Evolutionary conservation across 2,797 vertebrate species (phyloP), one percentile per base, ranked within the genome.

Genomic region (Esox lucius): DNA sequence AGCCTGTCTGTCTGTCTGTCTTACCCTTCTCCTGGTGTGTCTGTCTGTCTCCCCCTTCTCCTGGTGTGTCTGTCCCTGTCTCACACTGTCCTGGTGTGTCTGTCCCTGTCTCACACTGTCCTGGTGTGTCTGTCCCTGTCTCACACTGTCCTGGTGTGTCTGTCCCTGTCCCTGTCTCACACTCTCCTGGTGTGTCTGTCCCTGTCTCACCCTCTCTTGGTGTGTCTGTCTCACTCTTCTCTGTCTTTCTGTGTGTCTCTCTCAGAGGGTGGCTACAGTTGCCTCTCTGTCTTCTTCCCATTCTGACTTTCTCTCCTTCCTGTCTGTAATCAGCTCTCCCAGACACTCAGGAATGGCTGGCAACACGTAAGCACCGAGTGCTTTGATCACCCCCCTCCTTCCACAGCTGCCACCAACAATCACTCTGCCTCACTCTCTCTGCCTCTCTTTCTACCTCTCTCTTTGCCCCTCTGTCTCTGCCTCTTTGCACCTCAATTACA

Each of bases 311-410:
- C 46, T 48, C 28, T 1, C 9, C 15, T 24, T 66, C n/a, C 80
- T 81, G 83, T 78, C 83, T 87, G 80, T 83, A 91, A 87, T 85
- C 78, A 75, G 72, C 85, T 83, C 80, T 53, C 80, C 77, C 76
- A 84, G 78, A 80, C 87, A 85, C 80, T 78, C 78, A 82, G 88
- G 87, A 85, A 79, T 80, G 81, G 83, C 79, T 88, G 84, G 83
- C 84, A 83, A 79, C 79, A 82, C 83, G 87, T 85, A 85, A 87
- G 89, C 85, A 84, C 72, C 73, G 76, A 19, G 74, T 22, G 16
- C 90, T 91, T 90, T 90, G 88, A 91, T 90, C 86, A 80, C 49
- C 70, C 70, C 19, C 73, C 71, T 68, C 73, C 79, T 71, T 66
- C 70, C 22, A 61, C 56, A 22, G n/a, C 56, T 61, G n/a, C 56